These are phyloP conservation scores for Limnodromus scolopaceus DNA, from an alignment of 2,797 vertebrate species.

Conservation along the genomic window DNA sequence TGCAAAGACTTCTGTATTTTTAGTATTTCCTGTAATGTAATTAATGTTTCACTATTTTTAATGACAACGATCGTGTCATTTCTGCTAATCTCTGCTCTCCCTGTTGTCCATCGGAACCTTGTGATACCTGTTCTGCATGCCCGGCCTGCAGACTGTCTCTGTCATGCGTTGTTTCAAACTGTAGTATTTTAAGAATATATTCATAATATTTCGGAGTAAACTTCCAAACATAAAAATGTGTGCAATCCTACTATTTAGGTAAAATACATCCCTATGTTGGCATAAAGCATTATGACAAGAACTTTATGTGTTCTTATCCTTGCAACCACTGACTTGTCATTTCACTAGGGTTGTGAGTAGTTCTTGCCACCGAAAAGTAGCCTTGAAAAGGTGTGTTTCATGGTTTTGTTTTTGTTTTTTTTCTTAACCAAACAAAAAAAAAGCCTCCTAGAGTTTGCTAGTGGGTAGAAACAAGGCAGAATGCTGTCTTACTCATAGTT, in stretches of 20 bases:
- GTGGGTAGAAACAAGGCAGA: not conserved
- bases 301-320: not conserved
- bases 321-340: not conserved
- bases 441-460: not conserved
- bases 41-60: constrained; percentile 37
- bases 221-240: not conserved
- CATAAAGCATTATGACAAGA: not conserved
- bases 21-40: constrained; percentile 35
- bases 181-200: constrained; percentile 39
- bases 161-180: not conserved
- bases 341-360: not conserved
- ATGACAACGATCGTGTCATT: constrained; percentile 16
- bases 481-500: not conserved
- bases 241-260: not conserved
- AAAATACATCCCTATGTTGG: not conserved
- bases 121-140: not conserved
- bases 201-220: constrained; percentile 55
- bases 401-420: not conserved
- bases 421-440: not conserved
- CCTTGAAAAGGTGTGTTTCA: not conserved
- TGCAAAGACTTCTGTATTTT: constrained; percentile 24
- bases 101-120: not conserved
- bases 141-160: constrained; percentile 26
- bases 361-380: not conserved
- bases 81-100: constrained; percentile 20